Evolutionary conservation across 2,113 vertebrate genomes (phyloP).

Genomic region (Uropsilus gracilis): DNA sequence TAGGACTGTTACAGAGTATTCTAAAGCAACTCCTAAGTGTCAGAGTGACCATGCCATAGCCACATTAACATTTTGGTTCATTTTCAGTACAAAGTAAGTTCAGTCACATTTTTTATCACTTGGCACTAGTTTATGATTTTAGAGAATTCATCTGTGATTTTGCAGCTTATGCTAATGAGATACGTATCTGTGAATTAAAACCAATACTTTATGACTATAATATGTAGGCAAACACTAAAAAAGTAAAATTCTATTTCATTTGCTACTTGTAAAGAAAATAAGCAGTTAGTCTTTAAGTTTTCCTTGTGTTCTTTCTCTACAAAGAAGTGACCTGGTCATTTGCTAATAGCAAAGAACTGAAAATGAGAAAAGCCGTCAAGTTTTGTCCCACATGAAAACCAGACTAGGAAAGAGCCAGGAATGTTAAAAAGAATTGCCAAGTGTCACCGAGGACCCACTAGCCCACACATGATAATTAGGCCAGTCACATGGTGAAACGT

Average conservation of each 20-base stretch:
- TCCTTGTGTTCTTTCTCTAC: background rate
- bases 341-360: background rate
- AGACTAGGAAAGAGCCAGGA: background rate
- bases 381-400: background rate
- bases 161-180: background rate
- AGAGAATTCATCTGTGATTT: background rate
- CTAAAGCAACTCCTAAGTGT: background rate
- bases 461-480: background rate
- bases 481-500: background rate
- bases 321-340: background rate
- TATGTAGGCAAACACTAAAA: background rate
- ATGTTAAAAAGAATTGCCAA: background rate
- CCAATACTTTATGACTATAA: background rate
- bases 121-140: background rate
- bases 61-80: constrained; percentile 12
- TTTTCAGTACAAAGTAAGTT: background rate
- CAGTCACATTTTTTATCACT: background rate
- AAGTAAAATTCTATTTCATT: background rate
- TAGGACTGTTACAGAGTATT: background rate
- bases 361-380: background rate
- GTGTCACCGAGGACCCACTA: background rate
- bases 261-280: constrained; percentile 14
- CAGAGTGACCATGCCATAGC: background rate
- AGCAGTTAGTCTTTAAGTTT: background rate
- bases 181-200: background rate